phyloP scores from a whole-genome alignment of 2,113 vertebrate genomes.

The Pyxicephalus adspersus region DNA sequence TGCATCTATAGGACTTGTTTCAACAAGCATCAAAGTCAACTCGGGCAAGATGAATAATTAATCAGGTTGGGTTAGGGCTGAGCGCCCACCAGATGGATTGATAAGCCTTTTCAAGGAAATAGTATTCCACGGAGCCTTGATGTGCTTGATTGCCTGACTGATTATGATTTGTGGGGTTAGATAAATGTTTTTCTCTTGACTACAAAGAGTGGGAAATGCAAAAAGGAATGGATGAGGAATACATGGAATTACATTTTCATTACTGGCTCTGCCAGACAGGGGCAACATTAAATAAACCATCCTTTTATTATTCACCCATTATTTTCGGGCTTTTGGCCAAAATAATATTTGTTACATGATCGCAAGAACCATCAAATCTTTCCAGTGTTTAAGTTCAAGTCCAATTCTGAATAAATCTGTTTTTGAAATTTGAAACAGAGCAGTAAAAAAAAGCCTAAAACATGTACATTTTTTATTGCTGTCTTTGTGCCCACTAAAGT shows the following conservation, averaged over 20 bases:
- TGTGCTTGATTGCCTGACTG: constrained; percentile 72
- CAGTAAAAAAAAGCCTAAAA: too few relatives aligned
- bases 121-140: constrained; percentile 78
- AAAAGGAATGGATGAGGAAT: constrained; percentile 7
- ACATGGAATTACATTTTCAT: constrained; percentile 54
- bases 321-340: constrained; percentile 4
- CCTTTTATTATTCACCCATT: constrained; percentile 3
- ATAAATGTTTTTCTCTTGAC: constrained; percentile 62
- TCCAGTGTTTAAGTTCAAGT: too few relatives aligned
- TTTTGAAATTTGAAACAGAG: too few relatives aligned
- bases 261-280: constrained; percentile 61
- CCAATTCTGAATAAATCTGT: too few relatives aligned
- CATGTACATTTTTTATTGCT: too few relatives aligned
- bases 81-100: constrained; percentile 85
- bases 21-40: constrained; percentile 78
- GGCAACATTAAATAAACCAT: constrained; percentile 33
- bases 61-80: constrained; percentile 82
- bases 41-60: constrained; percentile 76
- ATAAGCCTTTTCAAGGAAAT: constrained; percentile 84
- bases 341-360: neutral
- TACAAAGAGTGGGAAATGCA: constrained; percentile 59
- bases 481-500: too few relatives aligned
- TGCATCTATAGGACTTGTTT: constrained; percentile 68
- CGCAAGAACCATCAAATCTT: too few relatives aligned
- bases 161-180: constrained; percentile 67